phyloP scores from a whole-genome alignment of 2,113 vertebrate genomes.

The Edolisoma coerulescens region DNA sequence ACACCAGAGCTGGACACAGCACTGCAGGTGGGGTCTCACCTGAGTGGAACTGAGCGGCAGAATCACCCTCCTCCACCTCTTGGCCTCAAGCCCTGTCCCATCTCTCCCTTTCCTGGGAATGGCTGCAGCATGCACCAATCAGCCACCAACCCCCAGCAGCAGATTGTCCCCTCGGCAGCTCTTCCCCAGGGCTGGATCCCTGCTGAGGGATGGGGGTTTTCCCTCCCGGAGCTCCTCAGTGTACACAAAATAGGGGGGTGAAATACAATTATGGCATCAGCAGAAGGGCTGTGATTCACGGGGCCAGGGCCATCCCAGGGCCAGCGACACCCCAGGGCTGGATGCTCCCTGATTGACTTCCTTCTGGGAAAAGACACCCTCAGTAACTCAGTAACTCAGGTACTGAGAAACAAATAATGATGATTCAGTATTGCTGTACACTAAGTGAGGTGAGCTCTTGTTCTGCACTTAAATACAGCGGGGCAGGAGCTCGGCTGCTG shows the following conservation, averaged over 20 bases:
- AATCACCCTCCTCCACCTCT: background rate
- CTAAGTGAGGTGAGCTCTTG: background rate
- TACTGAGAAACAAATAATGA: background rate
- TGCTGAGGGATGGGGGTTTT: fast-evolving
- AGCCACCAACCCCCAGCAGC: background rate
- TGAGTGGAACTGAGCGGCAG: background rate
- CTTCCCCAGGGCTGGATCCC: background rate
- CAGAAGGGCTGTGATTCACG: background rate
- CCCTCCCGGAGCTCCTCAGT: background rate
- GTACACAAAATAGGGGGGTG: background rate
- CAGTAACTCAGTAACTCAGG: background rate
- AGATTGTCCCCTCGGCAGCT: background rate
- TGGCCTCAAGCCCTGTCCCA: background rate
- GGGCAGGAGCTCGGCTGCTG: background rate
- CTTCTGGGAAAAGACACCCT: background rate
- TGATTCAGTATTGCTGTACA: background rate
- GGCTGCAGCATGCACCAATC: background rate
- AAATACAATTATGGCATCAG: background rate
- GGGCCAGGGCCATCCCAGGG: fast-evolving
- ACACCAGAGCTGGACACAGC: background rate
- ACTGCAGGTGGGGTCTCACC: background rate
- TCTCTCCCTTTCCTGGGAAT: background rate
- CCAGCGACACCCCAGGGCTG: background rate
- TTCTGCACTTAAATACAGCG: background rate
- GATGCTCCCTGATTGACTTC: background rate